Evolutionary conservation across 2,113 vertebrate species (phyloP), one percentile per base, ranked within the genome.

Genomic region (Puntigrus tetrazona): DNA sequence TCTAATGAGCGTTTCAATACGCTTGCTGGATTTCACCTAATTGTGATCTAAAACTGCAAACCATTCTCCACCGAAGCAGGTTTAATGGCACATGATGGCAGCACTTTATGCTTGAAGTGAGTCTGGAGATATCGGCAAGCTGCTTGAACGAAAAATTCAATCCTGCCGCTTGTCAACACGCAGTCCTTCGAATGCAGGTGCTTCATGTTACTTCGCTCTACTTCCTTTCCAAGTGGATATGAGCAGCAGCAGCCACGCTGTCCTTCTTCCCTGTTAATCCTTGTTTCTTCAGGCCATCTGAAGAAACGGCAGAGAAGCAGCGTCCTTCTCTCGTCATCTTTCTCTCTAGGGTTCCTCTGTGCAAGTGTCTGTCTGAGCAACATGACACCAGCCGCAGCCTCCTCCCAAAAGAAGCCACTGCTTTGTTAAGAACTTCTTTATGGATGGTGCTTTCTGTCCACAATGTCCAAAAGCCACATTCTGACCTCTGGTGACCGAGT

Each of bases 1-100:
- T 85, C 65, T 69, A 82, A 86, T 77, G 45, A 74, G 55, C 20
- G 43, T 34, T 57, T 57, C 22, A n/a, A 8, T 57, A 22, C 20
- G 52, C 52, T 57, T 34, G 75, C 73, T 83, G 78, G 67, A n/a
- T 65, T 78, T 55, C 25, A 29, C 3, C 27, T 78, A 43, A 73
- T 85, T 79, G 20, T 59, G 52, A 78, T 52, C 52, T 36, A 41
- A 78, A 78, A 63, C 55, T 10, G 34, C 55, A 29, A 20, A 6
- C 13, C 36, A 6, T 16, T 8, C 75, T 78, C 22, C 29, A 57
- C 27, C 55, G 18, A n/a, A 38, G 31, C 18, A 34, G 47, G 18
- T 78, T 78, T 78, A 57, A 78, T 34, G 47, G 50, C 50, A 14
- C n/a, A 13, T 57, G 47, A 55, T 57, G 22, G 29, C 75, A 38